Conservation (phyloP, 2,888 invertebrate genomes). For the Meta bourneti region DNA sequence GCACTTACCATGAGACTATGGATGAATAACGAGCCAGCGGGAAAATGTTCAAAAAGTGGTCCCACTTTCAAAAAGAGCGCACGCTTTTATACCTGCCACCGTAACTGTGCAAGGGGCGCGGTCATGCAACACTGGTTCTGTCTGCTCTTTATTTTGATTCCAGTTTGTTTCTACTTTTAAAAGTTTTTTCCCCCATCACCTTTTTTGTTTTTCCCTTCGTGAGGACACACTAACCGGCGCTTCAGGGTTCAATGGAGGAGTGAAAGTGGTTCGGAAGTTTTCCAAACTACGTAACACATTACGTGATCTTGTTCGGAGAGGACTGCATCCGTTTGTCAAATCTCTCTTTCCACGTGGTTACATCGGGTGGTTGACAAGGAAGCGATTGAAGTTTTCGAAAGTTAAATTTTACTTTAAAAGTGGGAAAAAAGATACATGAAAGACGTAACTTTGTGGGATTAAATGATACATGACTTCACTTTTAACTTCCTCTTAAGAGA, state of each 20-base stretch:
- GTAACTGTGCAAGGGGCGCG: conserved; percentile 70
- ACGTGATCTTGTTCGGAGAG: neutral
- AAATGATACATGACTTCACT: too few species aligned
- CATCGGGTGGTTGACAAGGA: neutral
- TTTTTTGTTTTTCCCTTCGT: conserved; percentile 33
- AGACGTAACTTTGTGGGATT: too few species aligned
- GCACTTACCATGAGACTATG: conserved; percentile 59
- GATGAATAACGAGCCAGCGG: neutral
- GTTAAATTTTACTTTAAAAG: neutral
- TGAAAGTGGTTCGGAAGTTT: conserved; percentile 62
- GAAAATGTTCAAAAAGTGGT: conserved; percentile 60
- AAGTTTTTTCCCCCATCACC: conserved; percentile 9
- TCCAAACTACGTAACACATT: neutral
- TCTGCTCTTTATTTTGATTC: conserved; percentile 66
- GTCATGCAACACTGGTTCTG: conserved; percentile 66
- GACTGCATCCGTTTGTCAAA: neutral
- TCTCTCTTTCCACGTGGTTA: neutral
- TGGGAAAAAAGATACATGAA: neutral
- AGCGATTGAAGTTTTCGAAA: neutral
- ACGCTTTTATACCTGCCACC: conserved; percentile 59
- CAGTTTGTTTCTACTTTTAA: conserved; percentile 62
- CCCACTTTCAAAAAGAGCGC: conserved; percentile 10
- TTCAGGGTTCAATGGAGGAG: conserved; percentile 47
- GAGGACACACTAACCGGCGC: conserved; percentile 51
- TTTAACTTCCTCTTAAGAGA: too few species aligned